Evolutionary conservation across 2,113 vertebrate species (phyloP), one percentile per base, ranked within the genome.

Genomic region (Sinocyclocheilus anshuiensis): DNA sequence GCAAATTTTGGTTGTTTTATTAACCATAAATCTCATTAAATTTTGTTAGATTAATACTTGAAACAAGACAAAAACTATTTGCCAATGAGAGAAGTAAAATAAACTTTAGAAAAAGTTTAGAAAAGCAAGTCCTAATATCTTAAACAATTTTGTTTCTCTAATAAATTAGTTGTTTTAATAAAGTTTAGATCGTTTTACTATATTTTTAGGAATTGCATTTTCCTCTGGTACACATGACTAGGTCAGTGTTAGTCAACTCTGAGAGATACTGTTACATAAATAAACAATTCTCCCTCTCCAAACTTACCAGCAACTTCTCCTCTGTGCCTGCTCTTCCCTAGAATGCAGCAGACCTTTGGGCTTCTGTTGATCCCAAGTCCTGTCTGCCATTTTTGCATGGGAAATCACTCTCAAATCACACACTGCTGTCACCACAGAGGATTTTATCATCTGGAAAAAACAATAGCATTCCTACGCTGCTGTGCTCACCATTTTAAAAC

Each of bases 401-500:
- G 39, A 87, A 82, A 71, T 72, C 82, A 63, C 50, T 77, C 85
- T 74, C 84, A 82, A 71, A 20, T 26, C 81, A 36, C 33, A 22
- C 85, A 57, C 63, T 86, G n/a, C 22, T 88, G 69, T 86, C 84
- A 84, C 81, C 50, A 53, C 75, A 72, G 81, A 84, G 84, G 77
- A 71, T 83, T 78, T 84, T 88, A 79, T 81, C 88, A 84, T 42
- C 48, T 86, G 75, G 50, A 83, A 48, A 88, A 79, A 55, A 86
- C 84, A 86, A 77, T 84, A 87, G 61, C 42, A 75, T 77, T 81
- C 55, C 79, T 74, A 57, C 59, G 59, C n/a, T 42, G 79, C 84
- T 86, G 72, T 53, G 48, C 76, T 80, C 79, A 71, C 84, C 72
- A 71, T 77, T 83, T 77, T 75, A 83, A 82, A 55, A 55, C 15